A percentile compares a stretch with the other conserved stretches of the same genome.
Evolutionary conservation across 1,140 invertebrate genomes (phyloP).

Genomic region (Pogonomyrmex barbatus): DNA sequence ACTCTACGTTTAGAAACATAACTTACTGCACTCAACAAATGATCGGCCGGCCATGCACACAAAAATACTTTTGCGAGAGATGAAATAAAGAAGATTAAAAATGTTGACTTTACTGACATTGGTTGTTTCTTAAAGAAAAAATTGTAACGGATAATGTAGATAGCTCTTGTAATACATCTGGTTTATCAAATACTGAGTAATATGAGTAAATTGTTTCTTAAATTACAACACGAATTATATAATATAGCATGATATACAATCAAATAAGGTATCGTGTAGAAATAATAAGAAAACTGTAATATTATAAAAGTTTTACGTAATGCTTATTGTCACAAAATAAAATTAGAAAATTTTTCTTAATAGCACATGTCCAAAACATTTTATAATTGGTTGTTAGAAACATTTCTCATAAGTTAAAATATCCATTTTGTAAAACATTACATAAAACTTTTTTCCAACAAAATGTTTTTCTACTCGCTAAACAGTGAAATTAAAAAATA

Average conservation of each 20-base stretch:
- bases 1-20: background rate
- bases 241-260: background rate
- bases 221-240: background rate
- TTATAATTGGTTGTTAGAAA: too few species aligned
- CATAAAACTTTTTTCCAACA: too few species aligned
- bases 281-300: background rate
- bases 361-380: too few species aligned
- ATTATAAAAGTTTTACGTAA: background rate
- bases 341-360: background rate
- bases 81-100: conserved; percentile 35
- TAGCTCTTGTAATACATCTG: background rate
- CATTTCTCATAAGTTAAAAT: too few species aligned
- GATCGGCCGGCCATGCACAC: conserved; percentile 74
- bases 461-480: too few species aligned
- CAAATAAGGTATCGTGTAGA: background rate
- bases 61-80: conserved; percentile 62
- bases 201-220: background rate
- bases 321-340: background rate
- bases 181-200: too few species aligned
- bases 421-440: too few species aligned
- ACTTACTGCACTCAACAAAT: conserved; percentile 70
- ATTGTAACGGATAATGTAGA: conserved; percentile 62
- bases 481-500: too few species aligned
- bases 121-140: conserved; percentile 32
- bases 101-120: conserved; percentile 60